Conservation (phyloP, 2,888 invertebrate genomes). For the Epinotia nisella region DNA sequence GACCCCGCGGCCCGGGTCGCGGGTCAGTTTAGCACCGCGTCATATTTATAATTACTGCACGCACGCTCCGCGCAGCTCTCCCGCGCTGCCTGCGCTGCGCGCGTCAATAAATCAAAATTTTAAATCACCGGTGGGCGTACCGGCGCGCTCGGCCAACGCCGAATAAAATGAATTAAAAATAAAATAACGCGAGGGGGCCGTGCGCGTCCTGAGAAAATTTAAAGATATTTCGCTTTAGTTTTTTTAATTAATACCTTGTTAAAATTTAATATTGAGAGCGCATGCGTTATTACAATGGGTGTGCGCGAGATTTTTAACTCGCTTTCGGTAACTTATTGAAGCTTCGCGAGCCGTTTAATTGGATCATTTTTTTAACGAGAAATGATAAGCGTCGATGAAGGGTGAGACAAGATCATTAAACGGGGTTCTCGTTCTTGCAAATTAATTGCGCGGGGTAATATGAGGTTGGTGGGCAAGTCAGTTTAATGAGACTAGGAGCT, state of each 20-base stretch:
- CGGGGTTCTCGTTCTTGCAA: conserved; percentile 59
- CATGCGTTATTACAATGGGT: conserved; percentile 84
- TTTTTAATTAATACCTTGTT: conserved; percentile 86
- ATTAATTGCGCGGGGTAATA: conserved; percentile 55
- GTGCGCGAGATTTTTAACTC: conserved; percentile 80
- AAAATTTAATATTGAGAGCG: conserved; percentile 84
- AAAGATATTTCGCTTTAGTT: conserved; percentile 84
- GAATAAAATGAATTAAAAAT: conserved; percentile 85
- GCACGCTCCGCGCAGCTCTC: conserved; percentile 64
- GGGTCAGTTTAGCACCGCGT: conserved; percentile 83
- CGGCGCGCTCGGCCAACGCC: conserved; percentile 76
- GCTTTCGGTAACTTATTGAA: conserved; percentile 81
- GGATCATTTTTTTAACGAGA: conserved; percentile 83
- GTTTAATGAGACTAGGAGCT: conserved; percentile 41
- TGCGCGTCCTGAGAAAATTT: conserved; percentile 82
- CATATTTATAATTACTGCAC: conserved; percentile 83
- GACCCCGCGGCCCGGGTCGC: conserved; percentile 57
- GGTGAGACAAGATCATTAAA: conserved; percentile 67
- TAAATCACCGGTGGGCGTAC: conserved; percentile 84
- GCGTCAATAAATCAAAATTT: conserved; percentile 84
- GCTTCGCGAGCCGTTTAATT: conserved; percentile 74
- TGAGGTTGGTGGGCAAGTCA: conserved; percentile 36
- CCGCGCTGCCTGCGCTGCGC: conserved; percentile 68
- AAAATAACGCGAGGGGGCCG: conserved; percentile 78
- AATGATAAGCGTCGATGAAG: conserved; percentile 74